These are phyloP conservation scores for Drosophila merina DNA, from an alignment of 2,888 invertebrate species.

Conservation along the genomic window DNA sequence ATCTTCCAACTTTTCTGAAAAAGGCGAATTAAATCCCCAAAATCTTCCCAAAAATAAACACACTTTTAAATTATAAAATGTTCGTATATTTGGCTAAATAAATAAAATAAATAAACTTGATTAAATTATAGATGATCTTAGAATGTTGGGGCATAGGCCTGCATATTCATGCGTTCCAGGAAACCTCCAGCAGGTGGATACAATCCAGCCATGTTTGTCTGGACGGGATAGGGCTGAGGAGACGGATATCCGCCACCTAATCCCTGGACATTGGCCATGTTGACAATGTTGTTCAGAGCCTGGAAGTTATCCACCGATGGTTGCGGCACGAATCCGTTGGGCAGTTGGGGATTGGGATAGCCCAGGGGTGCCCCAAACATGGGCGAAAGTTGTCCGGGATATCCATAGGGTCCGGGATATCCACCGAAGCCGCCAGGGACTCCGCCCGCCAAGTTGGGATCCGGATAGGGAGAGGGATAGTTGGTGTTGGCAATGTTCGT, in stretches of 20 bases:
- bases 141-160: constrained; percentile 50
- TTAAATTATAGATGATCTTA: constrained; percentile 21
- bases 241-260: constrained; percentile 46
- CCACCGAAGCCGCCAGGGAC: constrained; percentile 8
- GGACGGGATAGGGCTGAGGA: constrained; percentile 5
- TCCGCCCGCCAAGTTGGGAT: constrained; percentile 43
- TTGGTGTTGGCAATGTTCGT: constrained; percentile 49
- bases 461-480: constrained; percentile 43
- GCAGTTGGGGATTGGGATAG: constrained; percentile 45
- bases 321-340: constrained; percentile 51
- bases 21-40: background rate
- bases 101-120: constrained; percentile 66
- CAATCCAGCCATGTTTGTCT: background rate
- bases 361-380: constrained; percentile 49
- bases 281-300: constrained; percentile 53
- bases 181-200: constrained; percentile 17
- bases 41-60: too few relatives aligned
- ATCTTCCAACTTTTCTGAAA: background rate
- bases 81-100: constrained; percentile 64
- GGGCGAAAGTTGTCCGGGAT: constrained; percentile 11
- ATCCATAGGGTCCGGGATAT: constrained; percentile 33
- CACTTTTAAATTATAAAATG: constrained; percentile 12
- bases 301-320: constrained; percentile 55
- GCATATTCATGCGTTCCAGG: constrained; percentile 50
- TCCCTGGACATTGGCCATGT: constrained; percentile 61